Conservation (phyloP, 2,797 vertebrate genomes). For the Protosalanx chinensis region DNA sequence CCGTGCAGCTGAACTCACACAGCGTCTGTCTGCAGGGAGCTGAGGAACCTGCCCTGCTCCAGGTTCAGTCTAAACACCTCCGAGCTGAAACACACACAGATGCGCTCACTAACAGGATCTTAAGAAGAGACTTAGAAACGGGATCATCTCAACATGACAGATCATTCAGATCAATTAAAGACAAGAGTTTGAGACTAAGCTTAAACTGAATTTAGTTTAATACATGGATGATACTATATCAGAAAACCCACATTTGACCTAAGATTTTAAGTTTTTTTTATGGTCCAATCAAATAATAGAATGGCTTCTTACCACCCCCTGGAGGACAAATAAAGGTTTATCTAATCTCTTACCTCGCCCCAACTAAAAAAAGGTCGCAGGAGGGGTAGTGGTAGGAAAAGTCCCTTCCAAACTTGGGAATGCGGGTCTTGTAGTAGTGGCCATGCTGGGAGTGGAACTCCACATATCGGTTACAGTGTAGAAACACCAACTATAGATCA, state of each 20-base stretch:
- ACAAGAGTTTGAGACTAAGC: too few relatives aligned
- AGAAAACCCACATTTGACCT: too few relatives aligned
- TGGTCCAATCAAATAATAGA: too few relatives aligned
- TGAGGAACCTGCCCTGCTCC: slow-evolving; percentile 94
- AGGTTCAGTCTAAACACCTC: slow-evolving; percentile 79
- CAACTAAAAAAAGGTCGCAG: slow-evolving; percentile 94
- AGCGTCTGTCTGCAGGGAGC: slow-evolving; percentile 88
- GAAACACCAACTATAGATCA: slow-evolving; percentile 83
- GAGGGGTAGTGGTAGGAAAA: slow-evolving; percentile 95
- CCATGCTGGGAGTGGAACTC: slow-evolving; percentile 96
- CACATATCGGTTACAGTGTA: slow-evolving; percentile 86
- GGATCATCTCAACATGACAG: not conserved
- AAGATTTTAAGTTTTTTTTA: too few relatives aligned
- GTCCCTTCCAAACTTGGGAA: slow-evolving; percentile 95
- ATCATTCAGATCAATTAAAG: not conserved
- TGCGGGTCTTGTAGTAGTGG: slow-evolving; percentile 92
- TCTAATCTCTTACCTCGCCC: slow-evolving; percentile 94
- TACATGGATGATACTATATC: too few relatives aligned
- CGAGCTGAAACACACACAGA: not conserved
- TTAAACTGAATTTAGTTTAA: too few relatives aligned
- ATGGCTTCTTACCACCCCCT: slow-evolving; percentile 77
- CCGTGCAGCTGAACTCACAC: slow-evolving; percentile 75
- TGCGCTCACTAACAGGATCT: not conserved
- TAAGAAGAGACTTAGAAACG: too few relatives aligned
- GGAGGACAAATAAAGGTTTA: too few relatives aligned